Evolutionary conservation across 2,888 invertebrate genomes (phyloP).

Genomic region (Neoascia interrupta): DNA sequence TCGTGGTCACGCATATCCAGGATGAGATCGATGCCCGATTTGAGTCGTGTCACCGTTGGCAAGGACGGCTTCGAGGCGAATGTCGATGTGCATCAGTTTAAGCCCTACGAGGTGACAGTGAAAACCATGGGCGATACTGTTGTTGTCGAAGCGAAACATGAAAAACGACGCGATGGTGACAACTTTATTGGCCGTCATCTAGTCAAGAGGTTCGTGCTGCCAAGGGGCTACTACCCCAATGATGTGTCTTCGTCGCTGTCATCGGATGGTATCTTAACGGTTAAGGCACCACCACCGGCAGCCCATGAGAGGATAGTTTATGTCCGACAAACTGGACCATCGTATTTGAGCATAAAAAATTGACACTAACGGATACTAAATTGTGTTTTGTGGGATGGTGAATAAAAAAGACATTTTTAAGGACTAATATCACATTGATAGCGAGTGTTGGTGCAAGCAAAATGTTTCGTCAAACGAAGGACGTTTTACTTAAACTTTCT

Average conservation of each 20-base stretch:
- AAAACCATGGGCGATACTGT: conserved; percentile 84
- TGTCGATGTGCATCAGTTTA: conserved; percentile 85
- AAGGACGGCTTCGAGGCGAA: conserved; percentile 86
- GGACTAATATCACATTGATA: conserved; percentile 68
- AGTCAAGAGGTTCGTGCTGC: conserved; percentile 85
- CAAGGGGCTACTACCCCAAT: conserved; percentile 85
- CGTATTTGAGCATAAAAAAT: conserved; percentile 79
- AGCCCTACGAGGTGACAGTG: conserved; percentile 85
- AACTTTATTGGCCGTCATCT: conserved; percentile 90
- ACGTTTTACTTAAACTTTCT: conserved; percentile 6
- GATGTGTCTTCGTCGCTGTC: conserved; percentile 84
- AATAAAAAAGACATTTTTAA: conserved; percentile 22
- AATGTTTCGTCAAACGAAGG: background rate
- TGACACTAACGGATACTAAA: conserved; percentile 57
- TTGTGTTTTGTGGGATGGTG: background rate
- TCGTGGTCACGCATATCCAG: conserved; percentile 78
- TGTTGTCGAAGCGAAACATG: conserved; percentile 86
- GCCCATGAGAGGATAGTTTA: conserved; percentile 84
- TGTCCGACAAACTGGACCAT: conserved; percentile 87
- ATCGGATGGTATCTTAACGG: conserved; percentile 88
- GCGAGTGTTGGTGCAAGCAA: conserved; percentile 52
- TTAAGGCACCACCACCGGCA: conserved; percentile 84
- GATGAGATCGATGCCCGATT: conserved; percentile 78
- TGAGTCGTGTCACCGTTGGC: conserved; percentile 80
- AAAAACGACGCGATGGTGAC: conserved; percentile 86